Base-by-base conservation (phyloP, 2,797 vertebrate species). In the Zenarchopterus dispar region DNA sequence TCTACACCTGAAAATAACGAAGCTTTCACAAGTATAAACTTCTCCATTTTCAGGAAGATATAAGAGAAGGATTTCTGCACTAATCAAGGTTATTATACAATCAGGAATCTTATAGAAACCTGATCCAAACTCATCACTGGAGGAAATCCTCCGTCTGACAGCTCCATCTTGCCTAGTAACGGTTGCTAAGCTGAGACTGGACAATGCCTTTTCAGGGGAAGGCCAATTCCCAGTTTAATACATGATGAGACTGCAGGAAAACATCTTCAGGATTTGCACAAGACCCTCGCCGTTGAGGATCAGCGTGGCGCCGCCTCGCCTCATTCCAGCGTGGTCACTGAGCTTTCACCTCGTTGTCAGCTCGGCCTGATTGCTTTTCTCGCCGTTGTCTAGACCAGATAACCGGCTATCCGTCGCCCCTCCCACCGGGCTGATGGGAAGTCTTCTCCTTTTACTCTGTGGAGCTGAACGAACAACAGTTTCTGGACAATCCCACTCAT, bases 351-450 rank as follows among this genome's bases (percentile, higher is more conserved):
- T 71, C 55, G 33, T 19, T 45, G 56, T 70, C 65, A 24, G 21
- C 59, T 52, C 18, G 49, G 59, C 26, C 36, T 77, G 78, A 79
- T 81, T 77, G 75, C 59, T 79, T 70, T 69, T 69, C 28, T 75
- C 17, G 47, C 64, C 45, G 39, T 70, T 28, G 75, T 83, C 65
- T 75, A 53, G 62, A 70, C 62, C 52, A 49, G 50, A 75, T 81
- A 62, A 75, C 33, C 33, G 33, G 46, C 65, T 46, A 61, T 53
- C 21, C 26, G 53, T 69, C 1, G 21, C 55, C 77, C 53, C 62
- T 73, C 74, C 63, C 66, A 61, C 71, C 56, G 44, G 43, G 50
- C 62, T 64, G 76, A 73, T 60, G 47, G 57, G 62, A 75, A 78
- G 58, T 50, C 56, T 33, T 53, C 19, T 41, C 22, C 22, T 22